These are phyloP conservation scores for Solenodon paradoxus DNA, from an alignment of 2,113 vertebrate species.

Conservation along the genomic window DNA sequence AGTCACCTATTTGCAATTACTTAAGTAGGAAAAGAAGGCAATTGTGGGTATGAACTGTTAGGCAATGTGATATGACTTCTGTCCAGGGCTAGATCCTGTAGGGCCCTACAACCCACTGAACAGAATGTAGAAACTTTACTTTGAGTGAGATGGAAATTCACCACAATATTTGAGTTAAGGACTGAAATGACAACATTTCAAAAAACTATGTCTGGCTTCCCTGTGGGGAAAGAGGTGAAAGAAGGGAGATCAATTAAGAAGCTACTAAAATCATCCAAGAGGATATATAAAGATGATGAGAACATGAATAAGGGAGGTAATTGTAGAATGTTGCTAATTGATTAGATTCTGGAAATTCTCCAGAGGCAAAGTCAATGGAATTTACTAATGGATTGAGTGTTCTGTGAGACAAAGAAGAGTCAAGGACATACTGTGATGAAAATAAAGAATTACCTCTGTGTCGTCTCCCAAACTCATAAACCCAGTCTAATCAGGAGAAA, in stretches of 20 bases:
- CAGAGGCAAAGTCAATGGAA: background rate
- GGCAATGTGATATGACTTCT: background rate
- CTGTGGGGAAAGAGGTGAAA: background rate
- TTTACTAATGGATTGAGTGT: background rate
- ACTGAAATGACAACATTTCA: background rate
- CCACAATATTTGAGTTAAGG: background rate
- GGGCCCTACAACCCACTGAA: accelerated
- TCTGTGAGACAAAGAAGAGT: background rate
- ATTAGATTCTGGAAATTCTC: background rate
- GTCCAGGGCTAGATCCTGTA: too few species aligned
- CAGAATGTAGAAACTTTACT: background rate
- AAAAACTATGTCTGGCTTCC: background rate
- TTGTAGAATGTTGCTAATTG: background rate
- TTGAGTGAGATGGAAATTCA: background rate
- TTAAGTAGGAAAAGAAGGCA: background rate
- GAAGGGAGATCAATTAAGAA: background rate
- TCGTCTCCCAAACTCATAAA: background rate
- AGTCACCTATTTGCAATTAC: background rate
- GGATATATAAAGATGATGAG: background rate
- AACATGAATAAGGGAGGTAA: too few species aligned
- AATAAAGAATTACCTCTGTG: background rate
- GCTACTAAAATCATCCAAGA: background rate
- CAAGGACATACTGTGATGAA: background rate
- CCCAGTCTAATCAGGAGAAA: background rate
- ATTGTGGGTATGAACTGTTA: accelerated